Evolutionary conservation across 1,140 invertebrate species (phyloP), one percentile per base, ranked within the genome.

Genomic region (Drosophila rufa): DNA sequence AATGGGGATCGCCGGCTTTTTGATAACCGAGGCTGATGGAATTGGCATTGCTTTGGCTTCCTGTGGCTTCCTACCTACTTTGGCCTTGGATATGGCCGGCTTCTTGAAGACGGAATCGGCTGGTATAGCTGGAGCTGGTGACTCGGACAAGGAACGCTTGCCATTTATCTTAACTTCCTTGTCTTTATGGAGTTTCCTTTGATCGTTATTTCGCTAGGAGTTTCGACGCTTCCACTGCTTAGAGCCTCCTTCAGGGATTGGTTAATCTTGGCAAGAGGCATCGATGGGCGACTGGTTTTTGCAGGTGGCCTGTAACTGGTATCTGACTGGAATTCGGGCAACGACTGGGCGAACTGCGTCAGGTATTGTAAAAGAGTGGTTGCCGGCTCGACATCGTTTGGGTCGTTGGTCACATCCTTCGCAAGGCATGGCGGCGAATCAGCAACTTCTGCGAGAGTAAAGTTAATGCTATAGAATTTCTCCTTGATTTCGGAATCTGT

Each of bases 271-370:
- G 27, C 27, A 30, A 30, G 27, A 6, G 27, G 27, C 27, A 30
- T 30, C 15, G 14, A 62, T 36, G 9, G 59, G 51, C 76, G 76
- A 8, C 48, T 55, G 3, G 70, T 42, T 17, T 89, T 89, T 0
- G 69, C 25, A 2, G 80, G 25, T 8, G 50, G 57, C 7, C 27
- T 30, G 27, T 5, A 7, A 6, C 27, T 30, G 27, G 6, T 30
- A 1, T 30, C 27, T 30, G 27, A 30, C 6, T 0, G 27, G 27
- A 7, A 6, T 6, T 5, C 6, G 27, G 27, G 27, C 27, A 30
- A 30, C 27, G 27, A 30, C 27, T 30, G 27, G 27, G 5, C 5
- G 6, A 2, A 83, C 0, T 83, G 68, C 11, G 59, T 60, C 0
- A 87, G 61, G 14, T 64, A 68, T 42, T 83, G 73, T 27, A 27